Evolutionary conservation across 2,797 vertebrate genomes (phyloP), one percentile per base, ranked within the genome.

Genomic region (Oreonectes daqikongensis): DNA sequence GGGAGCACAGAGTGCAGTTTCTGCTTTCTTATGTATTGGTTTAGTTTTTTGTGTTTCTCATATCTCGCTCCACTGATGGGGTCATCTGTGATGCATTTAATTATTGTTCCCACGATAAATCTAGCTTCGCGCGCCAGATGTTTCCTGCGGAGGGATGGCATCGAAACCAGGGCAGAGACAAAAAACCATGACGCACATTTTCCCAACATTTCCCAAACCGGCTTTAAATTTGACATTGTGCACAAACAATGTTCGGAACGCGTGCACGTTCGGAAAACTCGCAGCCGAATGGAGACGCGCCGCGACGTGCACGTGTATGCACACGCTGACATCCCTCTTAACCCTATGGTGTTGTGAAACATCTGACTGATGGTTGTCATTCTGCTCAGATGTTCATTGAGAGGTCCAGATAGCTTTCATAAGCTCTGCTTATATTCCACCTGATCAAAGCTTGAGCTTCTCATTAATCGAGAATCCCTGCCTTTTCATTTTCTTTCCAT

Each of bases 91-190:
- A 66, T 64, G 64, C 65, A 74, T 83, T 69, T 80, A 81, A 64
- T 79, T 79, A 79, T 72, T 78, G 72, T 76, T 84, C 83, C 80
- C 80, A 87, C 83, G 78, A 77, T 89, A 90, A 90, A 90, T 90
- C 89, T 87, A 84, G 87, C 89, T 83, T 85, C 89, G 82, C 82
- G 55, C n/a, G 83, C 84, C 90, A 92, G 90, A 92, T 90, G 91
- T 88, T 91, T 92, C 88, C 89, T 90, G 88, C 61, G 3, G 64
- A 69, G 80, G 77, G 81, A 90, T 88, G 84, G 85, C 66, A 84
- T 84, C 82, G 84, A 64, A 86, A 82, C 75, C 82, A 83, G 86
- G 83, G 84, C 82, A 79, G 48, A 44, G 81, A 77, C 76, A 75
- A 70, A 82, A 73, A 78, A 79, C 11, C 38, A 53, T 79, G 75